These are phyloP conservation scores for Pterobdella sp. DNA, from an alignment of 2,888 invertebrate genomes.

Conservation along the genomic window DNA sequence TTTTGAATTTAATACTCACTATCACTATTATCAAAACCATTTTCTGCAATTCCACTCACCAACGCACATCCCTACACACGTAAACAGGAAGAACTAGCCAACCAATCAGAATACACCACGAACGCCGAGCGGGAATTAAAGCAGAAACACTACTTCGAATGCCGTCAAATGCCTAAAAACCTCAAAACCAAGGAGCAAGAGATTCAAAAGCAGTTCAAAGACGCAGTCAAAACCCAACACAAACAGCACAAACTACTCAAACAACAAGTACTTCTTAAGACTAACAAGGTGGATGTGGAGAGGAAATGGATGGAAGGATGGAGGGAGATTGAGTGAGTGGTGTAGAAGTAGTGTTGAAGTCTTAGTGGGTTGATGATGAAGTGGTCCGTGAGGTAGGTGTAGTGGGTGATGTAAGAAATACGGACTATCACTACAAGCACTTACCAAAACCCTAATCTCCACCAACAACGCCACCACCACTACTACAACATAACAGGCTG, in stretches of 20 bases:
- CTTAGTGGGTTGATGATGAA: background rate
- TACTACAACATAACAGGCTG: constrained; percentile 72
- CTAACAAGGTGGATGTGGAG: constrained; percentile 64
- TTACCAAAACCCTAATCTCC: background rate
- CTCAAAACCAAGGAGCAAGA: constrained; percentile 91
- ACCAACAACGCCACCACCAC: background rate
- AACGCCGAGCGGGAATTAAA: constrained; percentile 84
- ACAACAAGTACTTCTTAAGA: constrained; percentile 84
- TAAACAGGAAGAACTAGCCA: constrained; percentile 76
- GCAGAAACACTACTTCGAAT: constrained; percentile 90
- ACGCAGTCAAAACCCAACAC: constrained; percentile 96
- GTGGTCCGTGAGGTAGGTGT: background rate
- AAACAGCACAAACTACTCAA: constrained; percentile 97
- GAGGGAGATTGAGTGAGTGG: background rate
- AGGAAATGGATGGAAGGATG: constrained; percentile 54
- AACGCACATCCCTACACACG: constrained; percentile 70
- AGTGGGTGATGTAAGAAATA: background rate
- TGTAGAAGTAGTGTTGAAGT: background rate
- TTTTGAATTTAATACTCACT: too few relatives aligned
- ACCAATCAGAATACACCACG: constrained; percentile 80
- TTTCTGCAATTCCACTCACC: too few relatives aligned
- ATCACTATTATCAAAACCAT: too few relatives aligned
- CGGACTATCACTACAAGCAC: background rate
- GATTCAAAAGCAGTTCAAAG: constrained; percentile 95
- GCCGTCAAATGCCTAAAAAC: constrained; percentile 96